phyloP scores from a whole-genome alignment of 2,888 invertebrate genomes.

The Conistra vaccinii region DNA sequence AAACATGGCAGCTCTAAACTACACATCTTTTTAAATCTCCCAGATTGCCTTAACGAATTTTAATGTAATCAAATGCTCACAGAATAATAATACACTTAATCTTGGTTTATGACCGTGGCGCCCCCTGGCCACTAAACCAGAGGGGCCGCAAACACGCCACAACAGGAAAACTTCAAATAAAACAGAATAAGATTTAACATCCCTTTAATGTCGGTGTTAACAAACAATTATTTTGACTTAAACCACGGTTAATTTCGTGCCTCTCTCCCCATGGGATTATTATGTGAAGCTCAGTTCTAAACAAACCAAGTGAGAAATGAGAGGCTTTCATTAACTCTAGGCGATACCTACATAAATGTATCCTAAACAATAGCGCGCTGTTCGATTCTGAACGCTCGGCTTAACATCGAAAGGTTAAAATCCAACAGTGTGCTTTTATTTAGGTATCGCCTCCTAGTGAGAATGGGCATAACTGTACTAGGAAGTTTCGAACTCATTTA shows the following conservation, averaged over 20 bases:
- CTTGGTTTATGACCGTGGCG: constrained; percentile 3
- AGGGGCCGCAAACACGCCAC: constrained; percentile 4
- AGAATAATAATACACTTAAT: constrained; percentile 37
- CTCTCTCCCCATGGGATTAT: constrained; percentile 41
- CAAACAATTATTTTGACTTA: constrained; percentile 74
- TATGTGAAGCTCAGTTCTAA: not conserved
- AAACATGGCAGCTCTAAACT: not conserved
- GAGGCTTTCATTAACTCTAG: not conserved
- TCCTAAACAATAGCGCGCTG: no score
- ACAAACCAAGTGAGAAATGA: constrained; percentile 41
- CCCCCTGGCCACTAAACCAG: constrained; percentile 28
- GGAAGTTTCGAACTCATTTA: constrained; percentile 36
- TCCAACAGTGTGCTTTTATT: not conserved
- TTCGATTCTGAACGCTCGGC: no score
- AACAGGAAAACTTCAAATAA: constrained; percentile 48
- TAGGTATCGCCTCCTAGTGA: no score
- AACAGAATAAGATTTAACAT: constrained; percentile 45
- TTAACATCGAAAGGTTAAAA: not conserved
- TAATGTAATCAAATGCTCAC: constrained; percentile 18
- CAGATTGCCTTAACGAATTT: constrained; percentile 10
- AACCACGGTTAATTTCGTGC: constrained; percentile 44
- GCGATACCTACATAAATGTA: no score
- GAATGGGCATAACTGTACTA: not conserved
- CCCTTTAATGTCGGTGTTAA: constrained; percentile 69
- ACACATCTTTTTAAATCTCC: not conserved